Base-by-base conservation (phyloP, 2,888 invertebrate genomes). In the Campoletis raptor region DNA sequence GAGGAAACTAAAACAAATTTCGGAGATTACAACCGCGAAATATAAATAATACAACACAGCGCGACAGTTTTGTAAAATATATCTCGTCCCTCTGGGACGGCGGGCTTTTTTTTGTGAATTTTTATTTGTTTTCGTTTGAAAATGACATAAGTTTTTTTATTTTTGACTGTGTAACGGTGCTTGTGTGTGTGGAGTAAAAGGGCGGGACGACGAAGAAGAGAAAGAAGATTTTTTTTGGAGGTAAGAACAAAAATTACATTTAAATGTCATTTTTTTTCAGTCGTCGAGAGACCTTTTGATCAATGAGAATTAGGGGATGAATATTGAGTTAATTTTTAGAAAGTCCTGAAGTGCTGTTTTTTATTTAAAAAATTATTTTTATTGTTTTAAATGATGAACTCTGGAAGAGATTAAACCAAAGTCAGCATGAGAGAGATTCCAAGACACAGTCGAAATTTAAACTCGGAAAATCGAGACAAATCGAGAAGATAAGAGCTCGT, bases 111-210 rank as follows among this genome's bases (percentile, higher is more conserved):
- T 30, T 30, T 61, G 61, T 61, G 61, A 2, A 30, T 6, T 12
- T 61, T 61, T 15, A 5, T 30, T 61, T 57, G 1, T 30, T 15
- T 61, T 30, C 12, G 5, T 5, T 30, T 15, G 30, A 61, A 48
- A 61, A 61, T 61, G 61, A 61, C 61, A 24, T 61, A 61, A 61
- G 30, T 61, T 61, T 15, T 73, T 57, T 61, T 61, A 6, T 73
- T 57, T 42, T 42, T 21, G 42, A 72, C 70, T 67, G 67, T 73
- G 74, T 77, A 36, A 40, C 54, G 52, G 78, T 52, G 76, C n/a
- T 64, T 45, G n/a, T 78, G 78, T 67, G 37, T 52, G 66, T 67
- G 78, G 21, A 40, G 52, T 52, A 7, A 52, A n/a, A 15, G 67
- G 37, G 21, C 24, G 12, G 21, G 66, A 54, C 18, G 40, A 54